Evolutionary conservation across 2,797 vertebrate genomes (phyloP), one percentile per base, ranked within the genome.

Genomic region (Lycodopsis pacificus): DNA sequence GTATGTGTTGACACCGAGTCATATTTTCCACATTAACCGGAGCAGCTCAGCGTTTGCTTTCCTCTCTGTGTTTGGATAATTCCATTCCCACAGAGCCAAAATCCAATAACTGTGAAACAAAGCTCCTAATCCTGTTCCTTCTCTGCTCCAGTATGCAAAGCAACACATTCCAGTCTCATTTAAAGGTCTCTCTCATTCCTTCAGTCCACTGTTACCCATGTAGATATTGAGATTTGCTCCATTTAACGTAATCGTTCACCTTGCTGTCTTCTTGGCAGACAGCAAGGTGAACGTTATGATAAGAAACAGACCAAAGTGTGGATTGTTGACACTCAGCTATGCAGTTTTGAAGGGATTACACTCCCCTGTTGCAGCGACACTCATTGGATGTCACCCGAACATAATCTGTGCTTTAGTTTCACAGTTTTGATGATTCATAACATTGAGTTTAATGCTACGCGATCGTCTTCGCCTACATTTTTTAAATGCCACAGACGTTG

Each of bases 21-120:
- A 76, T 63, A 66, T 82, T 89, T 90, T 90, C 77, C 81, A 81
- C 63, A 76, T 85, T 71, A 81, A 69, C 65, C 65, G 66, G 42
- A 79, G 71, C 51, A 42, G 56, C 72, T 84, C 62, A 30, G 68
- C 79, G 79, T 88, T 89, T 86, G 58, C 71, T 34, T 54, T 83
- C 59, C 62, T 48, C 74, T 82, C 58, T n/a, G 48, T 80, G 71
- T 86, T 76, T 85, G 83, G 69, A 87, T 87, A 85, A 88, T 84
- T 90, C 73, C 72, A 76, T 84, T 89, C 80, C 87, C 75, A 79
- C 79, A 25, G 76, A 90, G 86, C 74, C 72, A 82, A 87, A 92
- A 91, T 91, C 85, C 81, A 83, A 87, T 87, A 91, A 90, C 82
- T 86, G 82, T 80, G 77, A 88, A 90, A 88, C 78, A 90, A 86